These are phyloP conservation scores for Papilio elwesi DNA, from an alignment of 2,888 invertebrate genomes.

Conservation along the genomic window DNA sequence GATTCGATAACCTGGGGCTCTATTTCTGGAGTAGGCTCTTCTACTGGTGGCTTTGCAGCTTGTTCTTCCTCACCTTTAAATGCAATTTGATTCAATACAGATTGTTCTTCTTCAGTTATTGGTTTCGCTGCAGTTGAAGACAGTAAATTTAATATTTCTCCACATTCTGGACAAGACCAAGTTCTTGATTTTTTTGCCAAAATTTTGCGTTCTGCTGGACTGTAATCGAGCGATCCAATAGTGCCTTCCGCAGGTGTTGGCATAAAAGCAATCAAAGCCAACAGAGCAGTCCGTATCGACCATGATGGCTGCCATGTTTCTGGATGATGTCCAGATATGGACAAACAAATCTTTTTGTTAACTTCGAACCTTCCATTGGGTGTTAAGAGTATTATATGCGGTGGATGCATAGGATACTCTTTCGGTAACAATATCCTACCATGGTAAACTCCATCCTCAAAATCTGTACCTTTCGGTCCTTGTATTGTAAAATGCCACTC, in stretches of 20 bases:
- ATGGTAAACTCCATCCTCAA: constrained; percentile 96
- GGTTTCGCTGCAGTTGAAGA: constrained; percentile 79
- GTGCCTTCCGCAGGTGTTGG: constrained; percentile 95
- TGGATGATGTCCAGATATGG: constrained; percentile 98
- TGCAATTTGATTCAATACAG: constrained; percentile 78
- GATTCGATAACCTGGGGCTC: constrained; percentile 70
- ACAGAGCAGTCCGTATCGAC: constrained; percentile 96
- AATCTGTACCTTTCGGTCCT: constrained; percentile 94
- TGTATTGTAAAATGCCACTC: constrained; percentile 99
- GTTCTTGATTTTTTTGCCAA: constrained; percentile 89
- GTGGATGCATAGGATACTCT: constrained; percentile 99
- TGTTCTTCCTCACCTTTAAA: constrained; percentile 80
- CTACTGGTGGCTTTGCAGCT: constrained; percentile 60
- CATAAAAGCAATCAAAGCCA: constrained; percentile 97
- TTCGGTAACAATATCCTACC: constrained; percentile 95
- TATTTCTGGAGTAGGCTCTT: constrained; percentile 64
- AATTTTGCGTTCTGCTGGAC: constrained; percentile 90
- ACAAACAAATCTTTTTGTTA: constrained; percentile 97
- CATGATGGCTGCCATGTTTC: constrained; percentile 99
- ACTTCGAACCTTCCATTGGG: constrained; percentile 97
- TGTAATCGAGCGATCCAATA: constrained; percentile 95
- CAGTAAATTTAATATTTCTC: constrained; percentile 68
- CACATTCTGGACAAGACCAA: constrained; percentile 75
- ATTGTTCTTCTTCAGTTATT: constrained; percentile 77
- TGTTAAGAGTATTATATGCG: constrained; percentile 95